Percentiles rank a stretch among this genome's conserved stretches.
These are phyloP conservation scores for Eupithecia exiguata DNA, from an alignment of 2,888 invertebrate genomes.

Conservation along the genomic window DNA sequence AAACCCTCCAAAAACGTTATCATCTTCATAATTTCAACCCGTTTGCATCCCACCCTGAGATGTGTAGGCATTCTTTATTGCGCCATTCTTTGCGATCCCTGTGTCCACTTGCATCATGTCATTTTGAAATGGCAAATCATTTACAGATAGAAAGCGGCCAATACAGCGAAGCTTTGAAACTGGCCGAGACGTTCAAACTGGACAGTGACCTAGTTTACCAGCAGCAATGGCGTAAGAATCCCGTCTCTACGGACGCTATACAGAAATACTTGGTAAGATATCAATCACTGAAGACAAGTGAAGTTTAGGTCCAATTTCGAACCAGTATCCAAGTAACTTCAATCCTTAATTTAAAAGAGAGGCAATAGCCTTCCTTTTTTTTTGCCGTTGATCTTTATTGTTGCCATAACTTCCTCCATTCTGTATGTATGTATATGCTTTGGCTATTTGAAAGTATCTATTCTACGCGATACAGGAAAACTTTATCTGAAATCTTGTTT, in stretches of 20 bases:
- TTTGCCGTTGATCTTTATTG: background rate
- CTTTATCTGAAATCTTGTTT: too few relatives aligned
- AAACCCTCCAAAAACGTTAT: too few relatives aligned
- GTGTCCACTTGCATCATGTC: too few relatives aligned
- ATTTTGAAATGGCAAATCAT: too few relatives aligned
- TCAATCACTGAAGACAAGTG: slow-evolving; percentile 24
- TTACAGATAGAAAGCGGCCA: slow-evolving; percentile 86
- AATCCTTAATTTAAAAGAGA: background rate
- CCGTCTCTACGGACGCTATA: slow-evolving; percentile 88
- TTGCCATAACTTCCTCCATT: background rate
- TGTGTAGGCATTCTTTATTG: too few relatives aligned
- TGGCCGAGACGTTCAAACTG: slow-evolving; percentile 87
- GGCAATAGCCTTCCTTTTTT: background rate
- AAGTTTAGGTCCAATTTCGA: background rate
- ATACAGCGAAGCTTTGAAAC: slow-evolving; percentile 88
- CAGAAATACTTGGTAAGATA: slow-evolving; percentile 86
- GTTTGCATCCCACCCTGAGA: too few relatives aligned
- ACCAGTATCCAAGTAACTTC: background rate
- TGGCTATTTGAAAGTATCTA: background rate
- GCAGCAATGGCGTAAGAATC: slow-evolving; percentile 89
- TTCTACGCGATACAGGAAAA: too few relatives aligned
- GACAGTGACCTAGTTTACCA: slow-evolving; percentile 92
- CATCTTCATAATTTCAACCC: too few relatives aligned
- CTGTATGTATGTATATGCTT: too few relatives aligned
- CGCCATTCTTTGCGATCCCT: too few relatives aligned